Evolutionary conservation across 2,113 vertebrate genomes (phyloP), one percentile per base, ranked within the genome.

Genomic region (Fregetta grallaria): DNA sequence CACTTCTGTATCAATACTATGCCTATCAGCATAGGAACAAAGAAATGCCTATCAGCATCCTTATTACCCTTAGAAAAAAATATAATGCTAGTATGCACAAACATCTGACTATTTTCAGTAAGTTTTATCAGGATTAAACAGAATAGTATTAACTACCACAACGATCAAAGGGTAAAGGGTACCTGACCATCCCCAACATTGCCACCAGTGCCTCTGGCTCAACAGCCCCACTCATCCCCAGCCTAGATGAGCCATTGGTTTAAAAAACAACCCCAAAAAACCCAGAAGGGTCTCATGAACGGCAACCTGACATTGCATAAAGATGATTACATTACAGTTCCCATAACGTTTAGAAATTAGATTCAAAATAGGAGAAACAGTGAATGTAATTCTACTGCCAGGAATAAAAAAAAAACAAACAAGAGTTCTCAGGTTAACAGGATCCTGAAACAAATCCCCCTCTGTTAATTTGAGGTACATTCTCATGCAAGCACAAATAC

Each of bases 401-500:
- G 56, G n/a, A 94, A 76, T 62, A 14, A 79, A 70, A 55, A 73
- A 58, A 53, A 17, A 2, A 6, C 15, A 38, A 38, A 38, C 10
- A 5, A 40, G 50, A 65, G 27, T 63, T 78, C 83, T 76, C 80
- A 77, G 38, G 59, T 68, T 83, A 79, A 87, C 13, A 63, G 53
- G 56, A 88, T 21, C 53, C 63, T 4, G 2, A 88, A 92, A 89
- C 11, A 88, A 91, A 82, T 38, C 11, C 26, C 15, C 32, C 78
- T 42, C 72, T 50, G 34, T 67, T 85, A 71, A 74, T 65, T 58
- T 63, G 21, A 38, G n/a, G 67, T 75, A 84, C 29, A 59, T 26
- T 75, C 44, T 82, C 32, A 67, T 40, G 25, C 32, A 78, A 96
- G 30, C 68, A 92, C 50, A 95, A 92, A 95, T n/a, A 95, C 17